Evolutionary conservation across 2,113 vertebrate genomes (phyloP).

Genomic region (Gambusia holbrooki): DNA sequence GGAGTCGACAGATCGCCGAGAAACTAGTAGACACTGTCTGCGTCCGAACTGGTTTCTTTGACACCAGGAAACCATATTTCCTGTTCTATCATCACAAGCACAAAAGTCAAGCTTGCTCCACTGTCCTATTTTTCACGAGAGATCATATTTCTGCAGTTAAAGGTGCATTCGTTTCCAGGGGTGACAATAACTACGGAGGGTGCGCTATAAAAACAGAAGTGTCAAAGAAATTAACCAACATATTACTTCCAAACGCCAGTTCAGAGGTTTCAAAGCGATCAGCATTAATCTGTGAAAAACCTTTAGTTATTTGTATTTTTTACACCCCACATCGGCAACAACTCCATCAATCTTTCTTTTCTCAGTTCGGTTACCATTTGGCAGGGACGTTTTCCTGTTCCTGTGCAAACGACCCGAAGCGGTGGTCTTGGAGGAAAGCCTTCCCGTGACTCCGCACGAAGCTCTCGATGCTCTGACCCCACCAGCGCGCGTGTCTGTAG

Average conservation of each 20-base stretch:
- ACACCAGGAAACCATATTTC: neutral
- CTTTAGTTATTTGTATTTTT: neutral
- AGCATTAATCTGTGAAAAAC: neutral
- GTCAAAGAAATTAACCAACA: neutral
- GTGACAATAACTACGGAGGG: too few relatives aligned
- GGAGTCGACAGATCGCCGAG: too few relatives aligned
- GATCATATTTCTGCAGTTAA: neutral
- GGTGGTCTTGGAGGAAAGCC: constrained; percentile 89
- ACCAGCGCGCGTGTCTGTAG: constrained; percentile 96
- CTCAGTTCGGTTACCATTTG: constrained; percentile 86
- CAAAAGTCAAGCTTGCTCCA: neutral
- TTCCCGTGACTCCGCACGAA: constrained; percentile 87
- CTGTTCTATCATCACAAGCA: neutral
- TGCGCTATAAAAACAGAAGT: neutral
- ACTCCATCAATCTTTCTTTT: neutral
- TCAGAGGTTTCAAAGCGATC: neutral
- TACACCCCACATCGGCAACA: neutral
- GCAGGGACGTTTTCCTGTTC: constrained; percentile 85
- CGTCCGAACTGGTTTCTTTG: too few relatives aligned
- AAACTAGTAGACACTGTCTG: too few relatives aligned
- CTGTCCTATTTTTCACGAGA: neutral
- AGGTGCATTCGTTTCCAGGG: neutral
- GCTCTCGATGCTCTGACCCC: constrained; percentile 93
- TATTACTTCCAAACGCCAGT: neutral
- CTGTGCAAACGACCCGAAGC: constrained; percentile 92